A percentile compares a stretch with the other conserved stretches of the same genome.
phyloP scores from a whole-genome alignment of 2,797 vertebrate species.

The Sternotherus odoratus region DNA sequence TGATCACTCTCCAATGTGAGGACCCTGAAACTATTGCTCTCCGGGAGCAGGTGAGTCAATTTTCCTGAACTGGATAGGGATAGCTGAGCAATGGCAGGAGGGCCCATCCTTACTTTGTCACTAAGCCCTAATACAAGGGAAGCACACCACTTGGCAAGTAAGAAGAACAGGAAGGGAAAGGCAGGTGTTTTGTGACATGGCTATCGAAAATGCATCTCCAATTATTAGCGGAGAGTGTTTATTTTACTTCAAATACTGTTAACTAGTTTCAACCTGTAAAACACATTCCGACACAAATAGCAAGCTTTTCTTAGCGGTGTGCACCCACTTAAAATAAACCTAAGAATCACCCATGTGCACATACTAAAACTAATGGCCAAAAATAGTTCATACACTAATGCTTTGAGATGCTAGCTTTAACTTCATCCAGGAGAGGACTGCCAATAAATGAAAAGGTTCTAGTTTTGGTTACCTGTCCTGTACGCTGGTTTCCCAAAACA shows the following conservation, averaged over 20 bases:
- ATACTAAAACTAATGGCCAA: background rate
- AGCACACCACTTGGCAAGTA: background rate
- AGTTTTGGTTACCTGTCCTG: background rate
- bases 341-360: background rate
- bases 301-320: background rate
- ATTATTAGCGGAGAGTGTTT: background rate
- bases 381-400: slow-evolving; percentile 25
- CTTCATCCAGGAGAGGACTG: background rate
- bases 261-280: background rate
- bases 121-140: background rate
- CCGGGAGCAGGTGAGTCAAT: background rate
- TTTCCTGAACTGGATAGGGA: background rate
- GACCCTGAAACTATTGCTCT: background rate
- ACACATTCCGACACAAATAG: background rate
- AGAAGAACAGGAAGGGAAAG: background rate
- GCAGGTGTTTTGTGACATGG: background rate
- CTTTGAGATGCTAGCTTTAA: background rate
- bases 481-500: background rate
- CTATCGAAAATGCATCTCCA: background rate
- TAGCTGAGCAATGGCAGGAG: background rate
- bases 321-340: background rate
- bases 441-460: background rate
- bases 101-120: background rate
- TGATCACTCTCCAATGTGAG: slow-evolving; percentile 19
- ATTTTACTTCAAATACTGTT: background rate